A percentile compares a stretch with the other conserved stretches of the same genome.
Evolutionary conservation across 2,113 vertebrate genomes (phyloP).

Genomic region (Xiphias gladius): DNA sequence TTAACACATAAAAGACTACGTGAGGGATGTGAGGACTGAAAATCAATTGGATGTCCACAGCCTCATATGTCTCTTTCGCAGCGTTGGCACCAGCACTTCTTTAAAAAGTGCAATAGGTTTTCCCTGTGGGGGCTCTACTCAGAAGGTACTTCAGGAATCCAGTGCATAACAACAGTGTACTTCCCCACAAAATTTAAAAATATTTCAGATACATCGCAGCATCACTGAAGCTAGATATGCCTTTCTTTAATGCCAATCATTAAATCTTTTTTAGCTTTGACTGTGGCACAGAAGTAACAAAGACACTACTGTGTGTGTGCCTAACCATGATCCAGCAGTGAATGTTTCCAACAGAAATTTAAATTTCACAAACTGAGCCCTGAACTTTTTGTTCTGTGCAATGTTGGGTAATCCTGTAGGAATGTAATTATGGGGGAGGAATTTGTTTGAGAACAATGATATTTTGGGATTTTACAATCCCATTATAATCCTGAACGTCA

Average conservation of each 20-base stretch:
- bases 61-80: conserved; percentile 71
- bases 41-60: conserved; percentile 79
- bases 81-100: conserved; percentile 67
- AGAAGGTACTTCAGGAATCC: conserved; percentile 49
- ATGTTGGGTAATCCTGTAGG: conserved; percentile 28
- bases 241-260: conserved; percentile 14
- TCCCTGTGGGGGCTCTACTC: conserved; percentile 57
- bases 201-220: conserved; percentile 15
- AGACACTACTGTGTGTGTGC: background rate
- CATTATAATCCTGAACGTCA: conserved; percentile 50
- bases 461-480: conserved; percentile 38
- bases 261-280: conserved; percentile 9
- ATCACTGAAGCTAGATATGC: conserved; percentile 6
- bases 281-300: conserved; percentile 16
- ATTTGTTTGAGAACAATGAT: conserved; percentile 23
- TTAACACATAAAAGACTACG: conserved; percentile 77
- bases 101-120: conserved; percentile 67
- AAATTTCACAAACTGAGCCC: conserved; percentile 9
- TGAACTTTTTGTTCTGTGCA: conserved; percentile 45
- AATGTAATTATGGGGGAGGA: conserved; percentile 32
- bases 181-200: conserved; percentile 10
- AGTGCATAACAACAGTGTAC: conserved; percentile 22
- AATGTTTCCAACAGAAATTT: conserved; percentile 14
- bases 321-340: background rate
- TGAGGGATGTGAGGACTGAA: conserved; percentile 82